These are phyloP conservation scores for Celastrina argiolus DNA, from an alignment of 2,888 invertebrate species.

Conservation along the genomic window DNA sequence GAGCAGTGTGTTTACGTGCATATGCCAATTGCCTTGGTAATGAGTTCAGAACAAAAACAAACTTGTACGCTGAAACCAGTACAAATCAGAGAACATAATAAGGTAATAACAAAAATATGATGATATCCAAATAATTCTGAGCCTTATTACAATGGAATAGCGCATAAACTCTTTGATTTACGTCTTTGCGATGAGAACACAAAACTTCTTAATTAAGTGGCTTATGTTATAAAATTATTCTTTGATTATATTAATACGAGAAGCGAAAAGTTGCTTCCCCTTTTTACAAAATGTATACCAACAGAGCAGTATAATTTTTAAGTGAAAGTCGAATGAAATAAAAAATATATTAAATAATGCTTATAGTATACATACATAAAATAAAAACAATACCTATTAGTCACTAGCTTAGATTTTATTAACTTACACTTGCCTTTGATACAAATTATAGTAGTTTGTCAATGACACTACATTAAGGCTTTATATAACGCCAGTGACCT, in stretches of 20 bases:
- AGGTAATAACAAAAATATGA: not conserved
- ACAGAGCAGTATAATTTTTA: too few species aligned
- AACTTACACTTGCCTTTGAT: too few species aligned
- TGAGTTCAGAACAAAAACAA: conserved; percentile 21
- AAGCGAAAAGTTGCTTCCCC: too few species aligned
- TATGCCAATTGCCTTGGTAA: conserved; percentile 16
- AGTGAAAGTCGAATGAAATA: too few species aligned
- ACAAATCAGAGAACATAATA: not conserved
- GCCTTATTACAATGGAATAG: not conserved
- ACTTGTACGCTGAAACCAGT: conserved; percentile 19
- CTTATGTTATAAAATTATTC: not conserved
- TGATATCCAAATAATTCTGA: not conserved
- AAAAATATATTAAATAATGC: too few species aligned
- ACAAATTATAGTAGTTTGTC: too few species aligned
- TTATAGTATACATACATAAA: too few species aligned
- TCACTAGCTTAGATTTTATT: too few species aligned
- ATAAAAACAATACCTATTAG: too few species aligned
- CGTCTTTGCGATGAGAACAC: not conserved
- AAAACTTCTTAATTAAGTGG: not conserved
- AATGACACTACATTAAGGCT: too few species aligned
- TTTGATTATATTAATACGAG: not conserved
- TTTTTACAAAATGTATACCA: too few species aligned
- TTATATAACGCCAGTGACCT: too few species aligned
- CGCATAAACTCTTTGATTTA: not conserved
- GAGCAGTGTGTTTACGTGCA: not conserved